phyloP scores from a whole-genome alignment of 2,797 vertebrate species.

The Paedocypris micromegethes region DNA sequence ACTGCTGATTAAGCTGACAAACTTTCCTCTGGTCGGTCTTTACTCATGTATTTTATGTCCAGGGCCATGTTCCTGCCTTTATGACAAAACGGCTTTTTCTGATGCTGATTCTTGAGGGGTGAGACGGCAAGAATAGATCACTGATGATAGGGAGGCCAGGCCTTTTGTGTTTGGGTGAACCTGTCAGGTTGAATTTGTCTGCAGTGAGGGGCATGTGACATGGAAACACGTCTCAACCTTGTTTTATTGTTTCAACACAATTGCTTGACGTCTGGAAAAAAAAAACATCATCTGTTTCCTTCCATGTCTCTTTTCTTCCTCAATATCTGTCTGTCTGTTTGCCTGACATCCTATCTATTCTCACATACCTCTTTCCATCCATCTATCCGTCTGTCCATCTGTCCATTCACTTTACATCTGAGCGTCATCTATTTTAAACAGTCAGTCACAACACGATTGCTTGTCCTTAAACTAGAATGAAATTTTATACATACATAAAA shows the following conservation, averaged over 20 bases:
- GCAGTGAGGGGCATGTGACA: constrained; percentile 30
- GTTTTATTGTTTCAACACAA: constrained; percentile 25
- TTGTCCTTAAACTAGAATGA: too few relatives aligned
- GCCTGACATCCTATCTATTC: too few relatives aligned
- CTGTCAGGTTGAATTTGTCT: constrained; percentile 36
- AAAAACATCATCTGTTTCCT: constrained; percentile 2
- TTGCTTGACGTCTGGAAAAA: constrained; percentile 29
- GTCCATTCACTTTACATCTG: too few relatives aligned
- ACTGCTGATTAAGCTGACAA: constrained; percentile 44
- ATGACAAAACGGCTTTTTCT: constrained; percentile 20
- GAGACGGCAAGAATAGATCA: constrained; percentile 24
- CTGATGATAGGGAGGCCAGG: constrained; percentile 31
- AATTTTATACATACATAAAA: too few relatives aligned
- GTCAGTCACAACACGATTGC: too few relatives aligned
- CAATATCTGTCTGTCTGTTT: too few relatives aligned
- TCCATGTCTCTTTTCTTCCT: background rate
- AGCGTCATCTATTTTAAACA: too few relatives aligned
- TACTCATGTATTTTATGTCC: constrained; percentile 25
- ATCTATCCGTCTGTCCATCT: too few relatives aligned
- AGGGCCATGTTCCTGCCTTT: constrained; percentile 31
- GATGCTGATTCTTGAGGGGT: constrained; percentile 16
- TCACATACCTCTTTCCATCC: too few relatives aligned
- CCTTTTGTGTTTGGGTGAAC: constrained; percentile 35
- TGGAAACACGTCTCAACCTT: constrained; percentile 26
- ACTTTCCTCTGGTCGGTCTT: constrained; percentile 29